Conservation (phyloP, 30 jellyfish, hydroid and myxozoan genomes). For the Turritopsis dohrnii region DNA sequence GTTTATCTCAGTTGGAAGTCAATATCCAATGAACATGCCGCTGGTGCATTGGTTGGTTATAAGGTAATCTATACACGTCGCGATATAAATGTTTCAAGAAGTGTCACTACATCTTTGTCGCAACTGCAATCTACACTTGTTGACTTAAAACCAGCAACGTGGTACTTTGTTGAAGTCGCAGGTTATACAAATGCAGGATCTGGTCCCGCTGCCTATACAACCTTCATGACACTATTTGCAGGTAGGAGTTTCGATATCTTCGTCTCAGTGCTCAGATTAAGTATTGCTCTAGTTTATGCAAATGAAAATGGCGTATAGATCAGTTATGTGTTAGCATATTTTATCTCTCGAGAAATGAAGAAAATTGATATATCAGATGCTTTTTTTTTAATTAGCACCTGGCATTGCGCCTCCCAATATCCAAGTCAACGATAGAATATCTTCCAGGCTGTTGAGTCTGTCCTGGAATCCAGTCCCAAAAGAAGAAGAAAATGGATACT, state of each 20-base stretch:
- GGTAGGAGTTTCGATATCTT: background rate
- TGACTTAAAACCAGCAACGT: background rate
- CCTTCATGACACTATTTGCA: background rate
- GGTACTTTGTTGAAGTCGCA: background rate
- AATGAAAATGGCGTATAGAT: background rate
- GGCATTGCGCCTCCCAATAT: conserved; percentile 4
- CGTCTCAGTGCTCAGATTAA: background rate
- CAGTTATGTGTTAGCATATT: background rate
- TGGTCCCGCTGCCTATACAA: background rate
- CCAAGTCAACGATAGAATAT: background rate
- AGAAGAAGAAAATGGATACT: conserved; percentile 6
- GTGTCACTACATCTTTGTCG: background rate
- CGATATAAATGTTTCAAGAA: background rate
- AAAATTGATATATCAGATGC: no score
- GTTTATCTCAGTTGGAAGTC: background rate
- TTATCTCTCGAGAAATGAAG: background rate
- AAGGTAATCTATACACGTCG: background rate
- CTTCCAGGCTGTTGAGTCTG: background rate
- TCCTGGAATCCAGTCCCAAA: conserved; percentile 20
- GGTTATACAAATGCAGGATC: background rate
- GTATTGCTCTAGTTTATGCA: background rate
- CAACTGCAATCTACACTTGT: background rate
- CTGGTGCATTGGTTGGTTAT: background rate
- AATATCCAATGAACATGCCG: background rate
- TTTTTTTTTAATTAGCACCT: background rate